Percentiles rank a stretch among this genome's conserved stretches.
These are phyloP conservation scores for Mustela lutreola DNA, from an alignment of 2,113 vertebrate species.

Conservation along the genomic window DNA sequence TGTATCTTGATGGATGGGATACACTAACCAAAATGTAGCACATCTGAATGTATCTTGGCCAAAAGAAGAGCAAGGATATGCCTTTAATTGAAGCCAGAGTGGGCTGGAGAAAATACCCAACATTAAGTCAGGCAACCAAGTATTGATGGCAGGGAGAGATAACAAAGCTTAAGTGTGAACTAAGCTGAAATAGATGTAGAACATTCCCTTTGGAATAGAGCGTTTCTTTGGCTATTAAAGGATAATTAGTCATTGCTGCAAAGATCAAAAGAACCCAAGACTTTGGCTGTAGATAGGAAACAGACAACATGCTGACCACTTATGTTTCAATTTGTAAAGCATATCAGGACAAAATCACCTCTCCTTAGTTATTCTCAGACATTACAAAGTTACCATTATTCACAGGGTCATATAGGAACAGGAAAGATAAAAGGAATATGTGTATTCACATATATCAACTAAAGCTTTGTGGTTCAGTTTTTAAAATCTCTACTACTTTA, in stretches of 20 bases:
- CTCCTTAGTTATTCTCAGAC: background rate
- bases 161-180: conserved; percentile 12
- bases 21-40: background rate
- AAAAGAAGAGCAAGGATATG: background rate
- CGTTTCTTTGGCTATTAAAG: conserved; percentile 46
- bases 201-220: conserved; percentile 11
- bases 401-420: background rate
- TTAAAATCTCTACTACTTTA: background rate
- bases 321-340: conserved; percentile 49
- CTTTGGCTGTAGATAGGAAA: conserved; percentile 33
- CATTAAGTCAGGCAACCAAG: background rate
- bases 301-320: conserved; percentile 53
- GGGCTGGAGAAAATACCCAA: background rate
- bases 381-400: background rate
- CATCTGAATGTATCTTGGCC: background rate
- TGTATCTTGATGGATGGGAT: background rate
- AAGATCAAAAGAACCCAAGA: conserved; percentile 60
- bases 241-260: conserved; percentile 63
- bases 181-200: conserved; percentile 25
- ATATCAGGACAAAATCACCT: background rate
- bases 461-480: background rate
- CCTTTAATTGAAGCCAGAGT: background rate
- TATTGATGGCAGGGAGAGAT: background rate
- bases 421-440: background rate
- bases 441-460: background rate